Evolutionary conservation across 2,797 vertebrate genomes (phyloP).

Genomic region (Hephaestus fuliginosus): DNA sequence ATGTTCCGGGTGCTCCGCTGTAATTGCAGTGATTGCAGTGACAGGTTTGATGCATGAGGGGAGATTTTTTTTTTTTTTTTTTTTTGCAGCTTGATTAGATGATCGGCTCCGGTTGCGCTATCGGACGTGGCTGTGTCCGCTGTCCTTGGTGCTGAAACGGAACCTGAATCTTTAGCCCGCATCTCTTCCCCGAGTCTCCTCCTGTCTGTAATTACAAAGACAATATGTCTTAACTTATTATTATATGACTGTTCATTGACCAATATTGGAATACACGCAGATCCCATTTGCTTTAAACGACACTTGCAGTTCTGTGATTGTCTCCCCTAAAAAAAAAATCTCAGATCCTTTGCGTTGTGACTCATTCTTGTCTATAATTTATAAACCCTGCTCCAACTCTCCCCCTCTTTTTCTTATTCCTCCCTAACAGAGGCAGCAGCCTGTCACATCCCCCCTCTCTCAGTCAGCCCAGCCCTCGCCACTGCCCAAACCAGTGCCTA

Average conservation of each 20-base stretch:
- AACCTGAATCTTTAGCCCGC: slow-evolving; percentile 34
- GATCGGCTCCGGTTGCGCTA: neutral
- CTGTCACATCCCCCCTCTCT: slow-evolving; percentile 84
- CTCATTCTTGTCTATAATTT: neutral
- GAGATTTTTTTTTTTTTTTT: neutral
- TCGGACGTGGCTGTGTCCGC: slow-evolving; percentile 50
- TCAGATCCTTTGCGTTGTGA: neutral
- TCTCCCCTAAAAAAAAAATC: neutral
- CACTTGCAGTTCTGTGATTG: neutral
- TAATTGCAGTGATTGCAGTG: neutral
- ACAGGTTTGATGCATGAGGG: neutral
- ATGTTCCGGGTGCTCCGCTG: slow-evolving; percentile 24
- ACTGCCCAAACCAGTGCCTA: slow-evolving; percentile 90
- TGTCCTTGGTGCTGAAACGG: slow-evolving; percentile 88
- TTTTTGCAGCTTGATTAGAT: neutral
- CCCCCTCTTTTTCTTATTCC: neutral
- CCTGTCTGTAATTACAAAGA: neutral
- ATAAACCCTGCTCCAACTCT: slow-evolving; percentile 5
- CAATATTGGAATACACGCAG: neutral
- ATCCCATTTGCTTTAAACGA: neutral
- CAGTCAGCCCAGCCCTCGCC: slow-evolving; percentile 89
- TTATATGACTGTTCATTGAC: neutral
- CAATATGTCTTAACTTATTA: neutral
- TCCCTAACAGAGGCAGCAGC: slow-evolving; percentile 66
- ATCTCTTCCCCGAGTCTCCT: neutral